phyloP scores from a whole-genome alignment of 92 coral and sea anemone genomes.

The Parazoanthus swiftii region DNA sequence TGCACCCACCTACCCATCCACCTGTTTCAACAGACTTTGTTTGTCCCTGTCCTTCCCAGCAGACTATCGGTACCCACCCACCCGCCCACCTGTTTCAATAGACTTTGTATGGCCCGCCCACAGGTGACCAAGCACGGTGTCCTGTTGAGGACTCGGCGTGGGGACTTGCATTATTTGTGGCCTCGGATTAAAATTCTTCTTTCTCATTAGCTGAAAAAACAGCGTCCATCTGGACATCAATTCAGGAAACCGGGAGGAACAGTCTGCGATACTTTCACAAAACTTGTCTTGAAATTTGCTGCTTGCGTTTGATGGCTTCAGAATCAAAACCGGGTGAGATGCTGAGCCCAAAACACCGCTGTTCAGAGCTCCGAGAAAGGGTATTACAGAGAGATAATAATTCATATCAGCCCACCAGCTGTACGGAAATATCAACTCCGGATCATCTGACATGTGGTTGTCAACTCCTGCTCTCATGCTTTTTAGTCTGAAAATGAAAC shows the following conservation, averaged over 20 bases:
- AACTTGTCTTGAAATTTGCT: constrained; percentile 54
- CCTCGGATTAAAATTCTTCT: neutral
- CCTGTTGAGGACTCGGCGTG: constrained; percentile 24
- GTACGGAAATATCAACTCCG: constrained; percentile 49
- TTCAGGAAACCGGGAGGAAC: constrained; percentile 52
- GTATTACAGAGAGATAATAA: constrained; percentile 74
- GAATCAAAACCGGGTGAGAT: constrained; percentile 52
- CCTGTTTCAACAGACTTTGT: constrained; percentile 41
- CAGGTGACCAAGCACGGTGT: constrained; percentile 44
- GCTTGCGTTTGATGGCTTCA: constrained; percentile 55
- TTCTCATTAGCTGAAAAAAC: constrained; percentile 54
- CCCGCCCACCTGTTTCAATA: constrained; percentile 58
- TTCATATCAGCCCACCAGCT: constrained; percentile 98
- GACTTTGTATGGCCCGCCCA: constrained; percentile 66
- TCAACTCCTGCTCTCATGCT: neutral
- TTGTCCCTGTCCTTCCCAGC: neutral
- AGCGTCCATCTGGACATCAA: constrained; percentile 63
- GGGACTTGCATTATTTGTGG: neutral
- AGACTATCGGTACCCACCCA: neutral
- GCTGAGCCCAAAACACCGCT: constrained; percentile 61
- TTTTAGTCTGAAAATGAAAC: constrained; percentile 21
- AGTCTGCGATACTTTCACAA: constrained; percentile 67
- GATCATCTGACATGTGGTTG: neutral
- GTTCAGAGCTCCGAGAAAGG: constrained; percentile 79
- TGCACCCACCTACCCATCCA: neutral